phyloP scores from a whole-genome alignment of 2,888 invertebrate species.

The Corbicula japonica region DNA sequence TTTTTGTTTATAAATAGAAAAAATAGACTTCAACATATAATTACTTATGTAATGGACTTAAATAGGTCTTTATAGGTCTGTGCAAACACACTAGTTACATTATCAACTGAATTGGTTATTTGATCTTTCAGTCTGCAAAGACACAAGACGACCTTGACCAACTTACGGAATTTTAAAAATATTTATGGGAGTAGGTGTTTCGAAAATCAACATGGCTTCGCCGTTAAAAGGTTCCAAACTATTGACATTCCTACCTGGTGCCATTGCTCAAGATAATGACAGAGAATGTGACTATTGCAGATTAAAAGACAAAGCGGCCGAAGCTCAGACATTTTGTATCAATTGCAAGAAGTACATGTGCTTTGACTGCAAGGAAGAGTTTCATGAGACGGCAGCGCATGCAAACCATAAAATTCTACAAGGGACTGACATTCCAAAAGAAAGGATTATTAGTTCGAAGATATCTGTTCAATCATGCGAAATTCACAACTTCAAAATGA shows the following conservation, averaged over 20 bases:
- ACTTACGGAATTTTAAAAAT: no score
- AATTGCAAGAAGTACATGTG: constrained; percentile 57
- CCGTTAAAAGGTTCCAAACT: constrained; percentile 37
- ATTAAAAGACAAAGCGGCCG: constrained; percentile 8
- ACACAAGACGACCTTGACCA: no score
- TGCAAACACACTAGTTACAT: no score
- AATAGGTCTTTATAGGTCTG: no score
- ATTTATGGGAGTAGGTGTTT: no score
- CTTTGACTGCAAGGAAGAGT: constrained; percentile 37
- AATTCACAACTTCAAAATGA: constrained; percentile 34
- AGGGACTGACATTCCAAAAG: constrained; percentile 35
- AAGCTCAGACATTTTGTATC: constrained; percentile 35
- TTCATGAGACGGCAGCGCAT: constrained; percentile 26
- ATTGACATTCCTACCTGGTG: constrained; percentile 15
- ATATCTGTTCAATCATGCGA: constrained; percentile 24
- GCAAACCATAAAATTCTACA: constrained; percentile 40
- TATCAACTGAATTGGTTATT: no score
- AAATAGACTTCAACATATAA: no score
- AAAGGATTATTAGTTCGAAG: constrained; percentile 2
- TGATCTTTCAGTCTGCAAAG: no score
- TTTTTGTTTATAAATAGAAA: no score
- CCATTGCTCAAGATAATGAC: no score
- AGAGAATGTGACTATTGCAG: constrained; percentile 41
- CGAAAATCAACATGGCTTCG: not conserved
- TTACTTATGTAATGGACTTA: no score